These are phyloP conservation scores for Amitus sp. DNA, from an alignment of 2,888 invertebrate species.

Conservation along the genomic window DNA sequence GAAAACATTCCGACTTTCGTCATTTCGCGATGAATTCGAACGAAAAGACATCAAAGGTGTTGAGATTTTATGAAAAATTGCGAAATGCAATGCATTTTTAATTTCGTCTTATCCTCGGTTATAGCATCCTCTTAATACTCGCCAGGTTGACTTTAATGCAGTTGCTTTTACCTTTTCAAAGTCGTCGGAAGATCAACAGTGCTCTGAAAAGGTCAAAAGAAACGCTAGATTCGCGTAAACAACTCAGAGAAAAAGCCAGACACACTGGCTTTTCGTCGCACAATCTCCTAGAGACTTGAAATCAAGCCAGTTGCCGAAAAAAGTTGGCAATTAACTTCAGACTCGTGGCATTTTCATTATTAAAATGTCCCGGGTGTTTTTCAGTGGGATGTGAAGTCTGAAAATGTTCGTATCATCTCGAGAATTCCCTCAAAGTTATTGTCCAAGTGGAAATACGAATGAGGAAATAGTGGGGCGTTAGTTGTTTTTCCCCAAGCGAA, in stretches of 20 bases:
- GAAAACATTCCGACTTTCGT: background rate
- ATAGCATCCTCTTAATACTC: slow-evolving; percentile 15
- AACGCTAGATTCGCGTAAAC: slow-evolving; percentile 1
- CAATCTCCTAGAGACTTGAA: slow-evolving; percentile 1
- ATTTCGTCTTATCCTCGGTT: background rate
- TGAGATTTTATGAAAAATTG: background rate
- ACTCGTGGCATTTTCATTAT: background rate
- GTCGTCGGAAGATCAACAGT: slow-evolving; percentile 2
- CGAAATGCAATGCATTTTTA: background rate
- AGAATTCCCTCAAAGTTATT: no score
- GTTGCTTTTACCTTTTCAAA: slow-evolving; percentile 33
- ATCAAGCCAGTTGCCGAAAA: background rate
- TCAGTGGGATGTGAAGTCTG: no score
- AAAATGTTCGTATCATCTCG: no score
- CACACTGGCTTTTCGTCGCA: slow-evolving; percentile 7
- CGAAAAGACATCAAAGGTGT: background rate
- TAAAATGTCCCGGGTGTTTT: no score
- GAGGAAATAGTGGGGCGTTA: no score
- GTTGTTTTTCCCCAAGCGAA: no score
- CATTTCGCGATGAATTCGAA: background rate
- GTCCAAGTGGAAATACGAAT: no score
- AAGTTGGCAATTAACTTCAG: slow-evolving; percentile 1
- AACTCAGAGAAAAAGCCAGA: slow-evolving; percentile 7
- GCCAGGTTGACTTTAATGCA: slow-evolving; percentile 38
- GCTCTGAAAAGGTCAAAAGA: slow-evolving; percentile 2